Evolutionary conservation across 1,140 invertebrate species (phyloP).

Genomic region (Pinna nobilis): DNA sequence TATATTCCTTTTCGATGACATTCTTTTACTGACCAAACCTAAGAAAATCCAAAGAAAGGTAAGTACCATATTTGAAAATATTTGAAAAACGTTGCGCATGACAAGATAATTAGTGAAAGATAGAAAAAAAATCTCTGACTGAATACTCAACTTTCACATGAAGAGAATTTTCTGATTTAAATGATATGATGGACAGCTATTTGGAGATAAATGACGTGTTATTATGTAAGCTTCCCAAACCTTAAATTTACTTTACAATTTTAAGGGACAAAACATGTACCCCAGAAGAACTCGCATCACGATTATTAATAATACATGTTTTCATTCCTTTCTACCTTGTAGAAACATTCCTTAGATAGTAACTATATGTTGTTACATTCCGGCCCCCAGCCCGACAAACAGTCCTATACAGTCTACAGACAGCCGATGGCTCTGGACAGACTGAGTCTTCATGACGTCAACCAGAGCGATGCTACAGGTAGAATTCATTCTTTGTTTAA

Average conservation of each 20-base stretch:
- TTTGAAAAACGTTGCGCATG: not conserved
- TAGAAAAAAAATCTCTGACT: not conserved
- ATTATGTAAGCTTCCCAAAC: too few species aligned
- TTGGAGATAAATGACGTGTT: too few species aligned
- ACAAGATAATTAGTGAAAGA: not conserved
- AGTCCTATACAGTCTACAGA: conserved; percentile 80
- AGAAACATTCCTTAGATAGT: conserved; percentile 46
- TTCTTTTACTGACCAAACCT: conserved; percentile 80
- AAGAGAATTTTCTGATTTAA: too few species aligned
- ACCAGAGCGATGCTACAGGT: conserved; percentile 77
- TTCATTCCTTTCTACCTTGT: not conserved
- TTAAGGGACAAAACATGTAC: too few species aligned
- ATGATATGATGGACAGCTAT: too few species aligned
- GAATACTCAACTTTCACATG: too few species aligned
- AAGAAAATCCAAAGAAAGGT: conserved; percentile 81
- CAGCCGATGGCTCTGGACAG: conserved; percentile 82
- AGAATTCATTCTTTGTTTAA: conserved; percentile 15
- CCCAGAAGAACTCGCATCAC: not conserved
- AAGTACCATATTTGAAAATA: conserved; percentile 27
- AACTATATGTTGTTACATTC: conserved; percentile 12
- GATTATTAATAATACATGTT: not conserved
- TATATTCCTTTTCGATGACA: conserved; percentile 83
- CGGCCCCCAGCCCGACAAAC: conserved; percentile 21
- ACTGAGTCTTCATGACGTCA: conserved; percentile 82
- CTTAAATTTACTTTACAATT: too few species aligned